Conservation (phyloP, 2,113 vertebrate species). For the Odocoileus virginianus region DNA sequence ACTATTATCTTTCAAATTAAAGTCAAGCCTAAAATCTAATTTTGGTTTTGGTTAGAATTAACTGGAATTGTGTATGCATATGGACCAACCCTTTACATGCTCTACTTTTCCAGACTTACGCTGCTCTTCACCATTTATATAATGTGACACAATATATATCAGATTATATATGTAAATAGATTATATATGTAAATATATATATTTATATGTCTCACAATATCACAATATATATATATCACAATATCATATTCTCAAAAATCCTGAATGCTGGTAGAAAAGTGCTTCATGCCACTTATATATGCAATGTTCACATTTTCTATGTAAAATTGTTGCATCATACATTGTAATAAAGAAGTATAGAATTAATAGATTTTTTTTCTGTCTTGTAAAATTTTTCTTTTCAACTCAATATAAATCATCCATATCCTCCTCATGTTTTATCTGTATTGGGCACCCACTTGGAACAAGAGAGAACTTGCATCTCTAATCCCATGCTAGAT, state of each 20-base stretch:
- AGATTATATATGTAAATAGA: neutral
- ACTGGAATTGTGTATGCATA: neutral
- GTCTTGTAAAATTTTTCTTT: neutral
- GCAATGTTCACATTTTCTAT: neutral
- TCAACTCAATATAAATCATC: neutral
- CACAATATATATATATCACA: neutral
- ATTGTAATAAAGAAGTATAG: neutral
- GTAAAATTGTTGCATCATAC: neutral
- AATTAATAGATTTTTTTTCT: neutral
- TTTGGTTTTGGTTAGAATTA: neutral
- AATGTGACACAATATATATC: neutral
- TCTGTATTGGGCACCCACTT: neutral
- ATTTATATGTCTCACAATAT: too few relatives aligned
- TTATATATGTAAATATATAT: neutral
- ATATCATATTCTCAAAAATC: neutral
- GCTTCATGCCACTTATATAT: neutral
- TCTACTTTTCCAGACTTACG: neutral
- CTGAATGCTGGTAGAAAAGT: neutral
- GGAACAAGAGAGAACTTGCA: neutral
- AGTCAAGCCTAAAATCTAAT: neutral
- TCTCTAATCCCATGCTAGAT: conserved; percentile 50
- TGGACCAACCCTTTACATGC: neutral
- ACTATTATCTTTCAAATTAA: too few relatives aligned
- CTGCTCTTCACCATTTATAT: neutral
- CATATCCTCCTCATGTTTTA: conserved; percentile 9